These are phyloP conservation scores for Drosophila kambysellisi DNA, from an alignment of 2,888 invertebrate genomes.

Conservation along the genomic window DNA sequence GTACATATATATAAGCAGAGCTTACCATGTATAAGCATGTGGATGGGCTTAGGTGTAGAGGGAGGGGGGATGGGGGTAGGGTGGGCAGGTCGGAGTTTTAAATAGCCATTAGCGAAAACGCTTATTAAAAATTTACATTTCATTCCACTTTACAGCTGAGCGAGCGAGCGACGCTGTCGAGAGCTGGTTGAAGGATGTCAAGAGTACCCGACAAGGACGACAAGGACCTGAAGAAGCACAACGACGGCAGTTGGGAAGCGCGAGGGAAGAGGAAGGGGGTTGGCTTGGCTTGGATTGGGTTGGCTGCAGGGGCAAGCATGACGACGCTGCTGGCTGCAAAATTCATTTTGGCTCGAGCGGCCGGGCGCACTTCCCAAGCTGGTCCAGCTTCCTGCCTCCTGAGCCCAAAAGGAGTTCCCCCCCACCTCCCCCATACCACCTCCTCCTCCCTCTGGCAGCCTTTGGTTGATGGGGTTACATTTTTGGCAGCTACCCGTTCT, in stretches of 20 bases:
- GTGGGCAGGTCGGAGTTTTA: slow-evolving; percentile 72
- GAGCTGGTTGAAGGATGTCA: slow-evolving; percentile 41
- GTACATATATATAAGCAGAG: slow-evolving; percentile 15
- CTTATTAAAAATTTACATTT: slow-evolving; percentile 85
- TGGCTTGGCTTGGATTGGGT: not conserved
- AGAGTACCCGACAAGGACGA: slow-evolving; percentile 15
- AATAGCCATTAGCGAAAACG: slow-evolving; percentile 85
- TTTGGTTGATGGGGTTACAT: slow-evolving; percentile 39
- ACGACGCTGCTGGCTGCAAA: slow-evolving; percentile 46
- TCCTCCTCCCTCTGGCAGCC: not conserved
- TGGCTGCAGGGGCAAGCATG: slow-evolving; percentile 21
- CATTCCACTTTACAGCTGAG: slow-evolving; percentile 82
- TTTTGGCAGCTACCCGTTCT: slow-evolving; percentile 37
- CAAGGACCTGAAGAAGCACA: slow-evolving; percentile 22
- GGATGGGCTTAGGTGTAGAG: slow-evolving; percentile 4
- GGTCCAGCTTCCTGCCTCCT: slow-evolving; percentile 45
- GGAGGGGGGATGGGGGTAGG: not conserved
- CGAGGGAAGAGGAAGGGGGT: not conserved
- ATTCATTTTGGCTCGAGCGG: slow-evolving; percentile 59
- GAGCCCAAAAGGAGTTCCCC: slow-evolving; percentile 2
- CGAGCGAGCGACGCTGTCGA: slow-evolving; percentile 40
- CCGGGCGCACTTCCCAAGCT: slow-evolving; percentile 58
- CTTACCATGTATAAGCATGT: slow-evolving; percentile 46
- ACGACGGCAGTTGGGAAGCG: not conserved
- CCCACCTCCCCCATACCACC: not conserved